These are phyloP conservation scores for Poecilia wingei DNA, from an alignment of 2,797 vertebrate species.

Conservation along the genomic window DNA sequence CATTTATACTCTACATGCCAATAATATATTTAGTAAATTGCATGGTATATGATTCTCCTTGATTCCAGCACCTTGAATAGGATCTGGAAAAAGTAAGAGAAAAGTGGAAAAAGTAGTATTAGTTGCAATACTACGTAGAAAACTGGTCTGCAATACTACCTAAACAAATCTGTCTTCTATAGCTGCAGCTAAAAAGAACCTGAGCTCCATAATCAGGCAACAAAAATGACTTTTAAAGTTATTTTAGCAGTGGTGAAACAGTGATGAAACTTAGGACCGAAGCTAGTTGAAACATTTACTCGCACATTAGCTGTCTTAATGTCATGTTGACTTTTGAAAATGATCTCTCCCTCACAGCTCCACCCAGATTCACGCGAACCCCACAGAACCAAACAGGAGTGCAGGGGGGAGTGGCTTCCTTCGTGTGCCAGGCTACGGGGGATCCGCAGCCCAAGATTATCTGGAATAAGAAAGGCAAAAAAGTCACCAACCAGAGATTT, in stretches of 20 bases:
- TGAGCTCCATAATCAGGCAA: not conserved
- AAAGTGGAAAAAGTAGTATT: not conserved
- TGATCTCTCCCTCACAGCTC: slow-evolving; percentile 80
- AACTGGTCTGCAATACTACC: too few species aligned
- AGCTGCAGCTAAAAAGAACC: not conserved
- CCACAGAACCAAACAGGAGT: slow-evolving; percentile 96
- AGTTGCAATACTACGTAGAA: not conserved
- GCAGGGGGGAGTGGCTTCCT: slow-evolving; percentile 96
- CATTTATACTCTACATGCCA: not conserved
- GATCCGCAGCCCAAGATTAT: slow-evolving; percentile 97
- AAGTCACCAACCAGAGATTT: slow-evolving; percentile 99
- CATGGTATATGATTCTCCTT: not conserved
- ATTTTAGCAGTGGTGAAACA: not conserved
- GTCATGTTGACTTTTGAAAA: slow-evolving; percentile 15
- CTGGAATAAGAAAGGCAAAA: slow-evolving; percentile 99
- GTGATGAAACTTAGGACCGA: not conserved
- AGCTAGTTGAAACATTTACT: not conserved
- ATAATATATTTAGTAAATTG: not conserved
- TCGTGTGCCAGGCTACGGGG: slow-evolving; percentile 96
- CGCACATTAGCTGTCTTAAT: too few species aligned
- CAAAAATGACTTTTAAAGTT: not conserved
- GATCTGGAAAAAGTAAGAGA: not conserved
- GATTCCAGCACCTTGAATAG: not conserved
- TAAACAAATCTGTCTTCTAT: not conserved
- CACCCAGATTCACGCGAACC: slow-evolving; percentile 93